A percentile compares a stretch with the other conserved stretches of the same genome.
These are phyloP conservation scores for Chloromyia formosa DNA, from an alignment of 2,888 invertebrate species.

Conservation along the genomic window DNA sequence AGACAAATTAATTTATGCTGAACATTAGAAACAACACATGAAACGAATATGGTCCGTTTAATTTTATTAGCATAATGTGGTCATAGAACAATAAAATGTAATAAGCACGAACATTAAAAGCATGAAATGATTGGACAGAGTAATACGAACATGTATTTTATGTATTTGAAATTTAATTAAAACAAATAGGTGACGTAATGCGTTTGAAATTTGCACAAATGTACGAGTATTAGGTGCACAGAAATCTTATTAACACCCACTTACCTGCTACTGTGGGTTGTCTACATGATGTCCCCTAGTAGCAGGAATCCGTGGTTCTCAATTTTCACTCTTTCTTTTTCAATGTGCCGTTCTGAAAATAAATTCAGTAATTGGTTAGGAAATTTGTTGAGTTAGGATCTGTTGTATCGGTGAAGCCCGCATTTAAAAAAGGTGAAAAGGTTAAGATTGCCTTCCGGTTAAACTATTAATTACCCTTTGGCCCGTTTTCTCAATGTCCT, in stretches of 20 bases:
- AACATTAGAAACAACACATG: no score
- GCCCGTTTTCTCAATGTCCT: no score
- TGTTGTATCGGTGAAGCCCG: no score
- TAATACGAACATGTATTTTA: not conserved
- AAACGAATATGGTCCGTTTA: not conserved
- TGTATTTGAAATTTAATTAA: not conserved
- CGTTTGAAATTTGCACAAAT: not conserved
- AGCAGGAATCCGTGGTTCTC: constrained; percentile 52
- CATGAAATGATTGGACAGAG: not conserved
- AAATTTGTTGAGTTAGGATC: not conserved
- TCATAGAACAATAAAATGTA: not conserved
- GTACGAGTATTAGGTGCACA: constrained; percentile 34
- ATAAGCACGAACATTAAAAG: constrained; percentile 8
- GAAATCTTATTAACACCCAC: constrained; percentile 48
- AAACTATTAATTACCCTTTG: no score
- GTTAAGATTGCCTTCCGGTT: no score
- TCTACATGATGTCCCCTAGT: constrained; percentile 52
- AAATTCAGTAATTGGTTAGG: constrained; percentile 14
- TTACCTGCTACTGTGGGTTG: constrained; percentile 55
- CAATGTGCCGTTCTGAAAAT: constrained; percentile 18
- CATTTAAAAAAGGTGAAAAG: no score
- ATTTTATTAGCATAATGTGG: not conserved
- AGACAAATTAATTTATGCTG: not conserved
- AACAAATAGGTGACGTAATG: not conserved
- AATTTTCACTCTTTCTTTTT: constrained; percentile 19